Base-by-base conservation (phyloP, 2,888 invertebrate species). In the Dynastes maya region DNA sequence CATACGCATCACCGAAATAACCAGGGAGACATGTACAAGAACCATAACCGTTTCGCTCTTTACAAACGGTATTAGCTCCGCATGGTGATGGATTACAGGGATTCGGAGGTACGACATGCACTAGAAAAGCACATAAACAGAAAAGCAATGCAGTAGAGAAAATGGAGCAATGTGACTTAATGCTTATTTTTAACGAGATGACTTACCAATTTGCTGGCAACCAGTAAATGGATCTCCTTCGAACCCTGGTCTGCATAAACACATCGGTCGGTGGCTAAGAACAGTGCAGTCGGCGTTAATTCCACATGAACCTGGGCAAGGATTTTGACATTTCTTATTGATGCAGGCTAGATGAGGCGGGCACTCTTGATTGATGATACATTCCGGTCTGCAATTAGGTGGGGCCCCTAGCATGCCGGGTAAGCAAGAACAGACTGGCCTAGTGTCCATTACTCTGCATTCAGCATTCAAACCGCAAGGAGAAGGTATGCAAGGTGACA, bases 31-130 rank as follows among this genome's bases (percentile, higher is more conserved):
- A 96, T 83, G 92, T 90, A 88, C 96, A 96, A 82, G 95, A 93
- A 84, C 94, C 95, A 82, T 93, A 94, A 86, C 93, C 93, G 86
- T 93, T 93, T 84, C 91, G 90, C 89, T 94, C 94, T 85, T 92
- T 92, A 89, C 96, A 96, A 81, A 94, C 89, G 72, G 96, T 94
- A 89, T 95, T 96, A 78, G 94, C 90, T 82, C 95, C 96, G 88
- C 95, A 96, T 74, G 95, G 95, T 82, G 93, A 93, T 83, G 95
- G 94, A 88, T 92, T 92, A 88, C 95, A 95, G 82, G 95, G 95
- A 86, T 94, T 92, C 87, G 89, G 91, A 85, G 91, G 93, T 85
- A 89, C 89, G 82, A 88, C 87, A 79, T 84, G 85, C 85, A 86
- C 80, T 85, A 83, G 80, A 85, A 83, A 80, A 80, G 76, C 78